Percentiles rank a stretch among this genome's conserved stretches.
These are phyloP conservation scores for Alectura lathami DNA, from an alignment of 2,113 vertebrate genomes.

Conservation along the genomic window DNA sequence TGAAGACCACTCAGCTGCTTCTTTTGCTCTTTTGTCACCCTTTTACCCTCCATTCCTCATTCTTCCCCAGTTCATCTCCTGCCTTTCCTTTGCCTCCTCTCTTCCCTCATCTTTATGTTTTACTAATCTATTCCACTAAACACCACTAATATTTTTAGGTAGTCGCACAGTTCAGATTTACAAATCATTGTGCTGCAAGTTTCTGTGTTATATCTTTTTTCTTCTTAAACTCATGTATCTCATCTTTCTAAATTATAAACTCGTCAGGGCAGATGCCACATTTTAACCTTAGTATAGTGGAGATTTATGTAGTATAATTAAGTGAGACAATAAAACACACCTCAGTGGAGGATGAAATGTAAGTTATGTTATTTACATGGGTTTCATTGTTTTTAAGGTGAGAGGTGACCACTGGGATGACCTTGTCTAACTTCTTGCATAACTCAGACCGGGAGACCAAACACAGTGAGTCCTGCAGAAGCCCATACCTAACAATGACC, in stretches of 20 bases:
- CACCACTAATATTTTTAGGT: neutral
- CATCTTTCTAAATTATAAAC: constrained; percentile 18
- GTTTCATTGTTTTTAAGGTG: neutral
- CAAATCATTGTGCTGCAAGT: neutral
- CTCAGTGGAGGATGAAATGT: neutral
- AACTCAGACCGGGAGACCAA: neutral
- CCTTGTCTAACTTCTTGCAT: neutral
- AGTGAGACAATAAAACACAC: constrained; percentile 1
- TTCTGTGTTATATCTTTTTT: neutral
- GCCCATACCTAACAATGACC: neutral
- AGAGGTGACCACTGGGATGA: neutral
- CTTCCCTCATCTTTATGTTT: neutral
- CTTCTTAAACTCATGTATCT: neutral
- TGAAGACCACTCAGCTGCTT: neutral
- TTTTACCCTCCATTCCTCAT: neutral
- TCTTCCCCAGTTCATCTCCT: neutral
- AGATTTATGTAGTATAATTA: constrained; percentile 11
- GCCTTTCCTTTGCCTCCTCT: neutral
- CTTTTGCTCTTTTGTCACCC: neutral
- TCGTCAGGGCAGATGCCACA: neutral
- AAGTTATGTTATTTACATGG: neutral
- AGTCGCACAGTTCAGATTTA: neutral
- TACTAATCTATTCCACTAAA: neutral
- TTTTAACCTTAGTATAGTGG: neutral
- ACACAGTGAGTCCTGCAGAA: neutral